phyloP scores from a whole-genome alignment of 2,797 vertebrate species.

The Lepilemur ruficaudatus region DNA sequence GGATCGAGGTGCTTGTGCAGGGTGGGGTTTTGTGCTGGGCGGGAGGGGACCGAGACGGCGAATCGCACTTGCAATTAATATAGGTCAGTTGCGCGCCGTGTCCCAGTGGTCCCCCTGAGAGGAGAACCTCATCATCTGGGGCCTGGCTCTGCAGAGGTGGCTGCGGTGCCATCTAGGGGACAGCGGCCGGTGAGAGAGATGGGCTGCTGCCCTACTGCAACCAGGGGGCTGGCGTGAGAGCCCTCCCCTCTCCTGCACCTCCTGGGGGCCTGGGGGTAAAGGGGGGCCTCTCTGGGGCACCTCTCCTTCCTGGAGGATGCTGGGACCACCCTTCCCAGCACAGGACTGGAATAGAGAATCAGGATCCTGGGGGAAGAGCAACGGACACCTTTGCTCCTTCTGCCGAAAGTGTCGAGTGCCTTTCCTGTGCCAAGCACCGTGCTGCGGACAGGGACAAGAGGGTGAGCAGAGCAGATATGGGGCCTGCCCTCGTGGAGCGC shows the following conservation, averaged over 20 bases:
- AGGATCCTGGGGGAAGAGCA: neutral
- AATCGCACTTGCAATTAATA: conserved; percentile 81
- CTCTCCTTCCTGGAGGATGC: neutral
- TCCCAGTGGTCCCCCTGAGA: conserved; percentile 71
- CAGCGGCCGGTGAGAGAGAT: neutral
- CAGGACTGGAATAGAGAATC: neutral
- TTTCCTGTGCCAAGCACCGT: accelerated
- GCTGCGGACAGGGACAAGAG: accelerated
- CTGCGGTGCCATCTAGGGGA: neutral
- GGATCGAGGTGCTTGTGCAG: conserved; percentile 80
- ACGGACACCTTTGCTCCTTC: accelerated
- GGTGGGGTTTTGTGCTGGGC: conserved; percentile 74
- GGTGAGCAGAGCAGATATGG: neutral
- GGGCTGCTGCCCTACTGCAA: neutral
- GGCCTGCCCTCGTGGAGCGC: neutral
- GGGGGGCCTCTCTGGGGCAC: neutral
- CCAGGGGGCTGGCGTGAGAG: neutral
- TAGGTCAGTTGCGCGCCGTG: conserved; percentile 80
- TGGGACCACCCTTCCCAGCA: neutral
- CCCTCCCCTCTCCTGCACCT: neutral
- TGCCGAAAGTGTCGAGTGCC: neutral
- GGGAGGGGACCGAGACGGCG: conserved; percentile 70
- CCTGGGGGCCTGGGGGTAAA: neutral
- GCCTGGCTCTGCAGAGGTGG: conserved; percentile 55
- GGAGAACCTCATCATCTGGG: conserved; percentile 65